A percentile compares a stretch with the other conserved stretches of the same genome.
These are phyloP conservation scores for Brienomyrus longianalis DNA, from an alignment of 2,113 vertebrate species.

Conservation along the genomic window DNA sequence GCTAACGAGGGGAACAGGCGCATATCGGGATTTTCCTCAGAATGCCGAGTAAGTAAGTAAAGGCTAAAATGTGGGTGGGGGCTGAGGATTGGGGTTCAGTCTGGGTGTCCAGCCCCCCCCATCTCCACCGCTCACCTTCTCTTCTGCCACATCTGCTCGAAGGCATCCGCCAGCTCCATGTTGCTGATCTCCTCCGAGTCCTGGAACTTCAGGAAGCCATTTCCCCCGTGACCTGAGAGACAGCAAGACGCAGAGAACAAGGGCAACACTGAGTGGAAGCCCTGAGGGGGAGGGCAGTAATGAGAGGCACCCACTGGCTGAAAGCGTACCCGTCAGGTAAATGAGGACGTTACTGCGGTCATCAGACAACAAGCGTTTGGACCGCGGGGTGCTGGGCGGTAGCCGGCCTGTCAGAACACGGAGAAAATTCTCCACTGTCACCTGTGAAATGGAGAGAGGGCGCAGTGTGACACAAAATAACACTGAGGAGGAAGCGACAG, in stretches of 20 bases:
- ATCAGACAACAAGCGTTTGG: conserved; percentile 91
- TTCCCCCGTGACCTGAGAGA: conserved; percentile 83
- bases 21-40: background rate
- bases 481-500: background rate
- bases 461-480: background rate
- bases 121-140: conserved; percentile 65
- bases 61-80: background rate
- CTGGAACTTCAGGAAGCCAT: conserved; percentile 97
- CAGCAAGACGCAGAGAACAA: background rate
- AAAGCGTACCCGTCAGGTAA: conserved; percentile 83
- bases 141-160: conserved; percentile 99
- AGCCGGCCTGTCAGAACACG: conserved; percentile 88
- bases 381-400: conserved; percentile 86
- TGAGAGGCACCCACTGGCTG: background rate
- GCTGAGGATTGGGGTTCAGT: background rate
- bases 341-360: conserved; percentile 98
- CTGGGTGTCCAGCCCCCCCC: background rate
- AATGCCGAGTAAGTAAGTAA: background rate
- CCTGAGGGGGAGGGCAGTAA: background rate
- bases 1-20: background rate
- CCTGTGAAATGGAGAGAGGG: conserved; percentile 53
- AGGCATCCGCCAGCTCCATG: conserved; percentile 92
- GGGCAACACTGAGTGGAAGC: background rate
- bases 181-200: conserved; percentile 99
- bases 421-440: conserved; percentile 95